Conservation (phyloP, 2,888 invertebrate species). For the Drosophila mayaguana region DNA sequence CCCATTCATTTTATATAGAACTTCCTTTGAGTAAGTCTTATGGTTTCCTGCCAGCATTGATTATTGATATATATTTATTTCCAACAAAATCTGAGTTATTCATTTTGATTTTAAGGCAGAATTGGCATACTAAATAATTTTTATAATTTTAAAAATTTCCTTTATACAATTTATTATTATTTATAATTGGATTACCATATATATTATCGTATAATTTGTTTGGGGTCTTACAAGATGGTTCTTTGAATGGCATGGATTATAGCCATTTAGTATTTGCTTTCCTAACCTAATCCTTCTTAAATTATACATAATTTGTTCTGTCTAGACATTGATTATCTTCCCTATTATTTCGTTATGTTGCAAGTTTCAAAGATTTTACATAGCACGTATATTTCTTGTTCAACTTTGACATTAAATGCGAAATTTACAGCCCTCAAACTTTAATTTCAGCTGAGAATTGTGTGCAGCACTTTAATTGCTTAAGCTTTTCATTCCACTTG, state of each 20-base stretch:
- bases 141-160: neutral
- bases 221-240: neutral
- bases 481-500: slow-evolving; percentile 23
- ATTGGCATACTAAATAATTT: neutral
- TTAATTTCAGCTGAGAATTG: neutral
- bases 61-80: neutral
- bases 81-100: neutral
- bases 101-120: neutral
- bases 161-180: no score
- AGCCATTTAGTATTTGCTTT: neutral
- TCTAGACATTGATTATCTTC: neutral
- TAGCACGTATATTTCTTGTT: no score
- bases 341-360: neutral
- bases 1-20: no score
- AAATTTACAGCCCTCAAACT: neutral
- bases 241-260: neutral
- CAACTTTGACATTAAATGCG: neutral
- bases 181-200: no score
- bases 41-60: no score
- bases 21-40: no score
- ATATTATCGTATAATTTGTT: neutral
- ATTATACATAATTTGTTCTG: neutral
- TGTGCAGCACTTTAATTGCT: slow-evolving; percentile 38
- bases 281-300: neutral
- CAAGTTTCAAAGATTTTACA: neutral